Conservation (phyloP, 2,888 invertebrate species). For the Bhutanitis thaidina region DNA sequence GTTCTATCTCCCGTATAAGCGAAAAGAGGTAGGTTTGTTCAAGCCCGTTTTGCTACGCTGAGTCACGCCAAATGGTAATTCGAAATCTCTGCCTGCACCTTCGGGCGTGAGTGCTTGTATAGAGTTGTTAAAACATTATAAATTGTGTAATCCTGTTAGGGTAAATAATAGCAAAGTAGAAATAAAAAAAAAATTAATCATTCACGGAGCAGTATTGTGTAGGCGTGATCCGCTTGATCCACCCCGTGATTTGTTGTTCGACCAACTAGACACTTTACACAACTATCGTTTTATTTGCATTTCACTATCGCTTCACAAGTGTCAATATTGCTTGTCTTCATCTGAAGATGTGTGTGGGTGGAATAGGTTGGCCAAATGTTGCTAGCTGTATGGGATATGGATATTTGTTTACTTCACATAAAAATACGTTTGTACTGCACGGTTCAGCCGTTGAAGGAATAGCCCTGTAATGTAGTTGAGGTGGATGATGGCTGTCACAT, state of each 20-base stretch:
- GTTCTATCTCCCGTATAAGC: no score
- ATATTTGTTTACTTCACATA: background rate
- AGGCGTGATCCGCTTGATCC: conserved; percentile 11
- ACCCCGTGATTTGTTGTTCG: conserved; percentile 2
- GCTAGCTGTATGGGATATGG: conserved; percentile 1
- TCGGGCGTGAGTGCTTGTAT: background rate
- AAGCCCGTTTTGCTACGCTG: no score
- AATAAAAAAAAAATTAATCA: conserved; percentile 3
- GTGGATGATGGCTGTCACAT: no score
- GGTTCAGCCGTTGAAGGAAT: no score
- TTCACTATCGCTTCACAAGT: conserved; percentile 11
- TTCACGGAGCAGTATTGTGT: conserved; percentile 10
- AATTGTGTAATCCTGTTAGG: background rate
- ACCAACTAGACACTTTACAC: conserved; percentile 3
- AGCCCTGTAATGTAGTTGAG: no score
- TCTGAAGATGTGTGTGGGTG: conserved; percentile 9
- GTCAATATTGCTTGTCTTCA: conserved; percentile 14
- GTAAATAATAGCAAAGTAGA: conserved; percentile 1
- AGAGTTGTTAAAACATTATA: background rate
- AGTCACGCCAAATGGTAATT: no score
- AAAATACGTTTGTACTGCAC: no score
- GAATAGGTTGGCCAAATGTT: conserved; percentile 9
- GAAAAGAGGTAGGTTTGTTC: no score
- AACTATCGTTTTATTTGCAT: conserved; percentile 13
- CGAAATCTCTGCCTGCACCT: no score